Base-by-base conservation (phyloP, 2,797 vertebrate species). In the Phrynocephalus guinanensis region DNA sequence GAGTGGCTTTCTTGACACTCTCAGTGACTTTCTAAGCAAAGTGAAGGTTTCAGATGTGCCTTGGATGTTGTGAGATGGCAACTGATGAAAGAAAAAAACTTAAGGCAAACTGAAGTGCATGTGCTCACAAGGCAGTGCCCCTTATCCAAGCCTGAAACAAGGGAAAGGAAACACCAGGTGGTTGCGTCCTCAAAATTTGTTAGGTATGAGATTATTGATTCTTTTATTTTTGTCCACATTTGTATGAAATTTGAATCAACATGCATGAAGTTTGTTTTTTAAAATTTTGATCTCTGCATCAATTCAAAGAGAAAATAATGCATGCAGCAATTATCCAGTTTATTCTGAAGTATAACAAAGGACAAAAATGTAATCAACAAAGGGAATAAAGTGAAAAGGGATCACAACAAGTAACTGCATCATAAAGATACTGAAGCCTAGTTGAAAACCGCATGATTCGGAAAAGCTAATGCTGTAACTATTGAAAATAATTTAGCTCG, bases 381-480 rank as follows among this genome's bases (percentile, higher is more conserved):
- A 93, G 86, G 87, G 50, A 90, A 91, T 88, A 94, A 93, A 85
- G 56, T 44, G 26, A 81, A 70, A 73, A 68, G 71, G 48, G 88
- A 92, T 89, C 86, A 76, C 91, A 87, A 87, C 33, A 5, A 72
- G 83, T 90, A 30, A 72, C 15, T 38, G 5, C 88, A 33, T 87
- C 76, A 6, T 20, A 6, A 79, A 67, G 24, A 33, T 56, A 13
- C 85, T 67, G 26, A 50, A 92, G 68, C n/a, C 68, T 88, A 85
- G 4, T 22, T 85, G 60, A 10, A 86, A 85, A 68, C 86, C 1
- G 16, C 1, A 83, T 86, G 63, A 48, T 92, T 72, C 50, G 33
- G 33, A 82, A 68, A 70, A 72, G 16, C 87, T 68, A 85, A 1
- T 92, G 22, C 0, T 86, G 52, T 50, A 71, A 87, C 44, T 38